Evolutionary conservation across 2,797 vertebrate species (phyloP), one percentile per base, ranked within the genome.

Genomic region (Scolopax bukidnonensis): DNA sequence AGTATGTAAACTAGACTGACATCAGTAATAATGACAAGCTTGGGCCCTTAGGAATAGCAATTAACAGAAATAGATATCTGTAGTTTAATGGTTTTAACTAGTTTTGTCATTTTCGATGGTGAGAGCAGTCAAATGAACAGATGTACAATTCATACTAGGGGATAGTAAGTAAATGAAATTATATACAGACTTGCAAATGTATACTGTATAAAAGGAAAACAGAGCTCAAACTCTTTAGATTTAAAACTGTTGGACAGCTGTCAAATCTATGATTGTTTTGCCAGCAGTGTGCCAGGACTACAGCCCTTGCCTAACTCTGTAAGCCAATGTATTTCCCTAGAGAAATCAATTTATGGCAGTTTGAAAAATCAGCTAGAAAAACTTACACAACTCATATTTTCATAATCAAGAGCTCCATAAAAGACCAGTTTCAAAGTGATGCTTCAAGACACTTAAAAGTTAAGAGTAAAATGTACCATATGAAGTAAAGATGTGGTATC

Each of bases 281-380:
- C 63, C 63, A 89, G 80, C 59, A 93, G 33, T 41, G 53, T 61
- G 50, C 32, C 63, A 76, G 45, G 38, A 54, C 51, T 91, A 45
- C 27, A 51, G 88, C 48, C 76, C 71, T 80, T 77, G 75, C 54
- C 64, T 69, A 76, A 87, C 38, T 74, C 27, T 40, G 3, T 36
- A 91, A 92, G 63, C n/a, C 51, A 74, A 16, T 5, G 4, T 63
- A 91, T 71, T 90, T 88, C 83, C 64, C 15, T 16, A 53, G 75
- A 89, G 78, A 89, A 93, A 92, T 89, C 43, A 78, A 40, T 84
- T 84, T 68, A 45, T 74, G 78, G 64, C 36, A 67, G 56, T 59
- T 63, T 59, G 68, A 85, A 92, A 75, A 76, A 87, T 92, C 60
- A 79, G 59, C 54, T 74, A 90, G 64, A 92, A 96, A 78, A 91